Percentiles rank a stretch among this genome's conserved stretches.
phyloP scores from a whole-genome alignment of 1,140 invertebrate species.

The Drosophila repleta region DNA sequence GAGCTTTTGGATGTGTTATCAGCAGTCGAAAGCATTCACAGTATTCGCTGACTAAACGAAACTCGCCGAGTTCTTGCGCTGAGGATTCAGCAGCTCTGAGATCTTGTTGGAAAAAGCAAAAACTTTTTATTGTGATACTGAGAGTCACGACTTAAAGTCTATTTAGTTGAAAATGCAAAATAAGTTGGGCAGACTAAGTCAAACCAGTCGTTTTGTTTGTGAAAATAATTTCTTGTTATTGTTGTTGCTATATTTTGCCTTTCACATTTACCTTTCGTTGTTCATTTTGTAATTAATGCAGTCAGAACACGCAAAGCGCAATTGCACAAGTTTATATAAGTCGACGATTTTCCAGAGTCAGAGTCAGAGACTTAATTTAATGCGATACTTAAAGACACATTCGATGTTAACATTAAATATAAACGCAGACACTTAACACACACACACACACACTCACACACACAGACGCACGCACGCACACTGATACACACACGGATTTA shows the following conservation, averaged over 20 bases:
- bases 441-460: slow-evolving; percentile 19
- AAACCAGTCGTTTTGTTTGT: slow-evolving; percentile 32
- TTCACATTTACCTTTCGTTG: slow-evolving; percentile 65
- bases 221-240: slow-evolving; percentile 21
- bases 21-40: slow-evolving; percentile 1
- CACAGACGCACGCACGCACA: slow-evolving; percentile 22
- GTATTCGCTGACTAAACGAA: not conserved
- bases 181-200: slow-evolving; percentile 1
- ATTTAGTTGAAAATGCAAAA: slow-evolving; percentile 20
- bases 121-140: not conserved
- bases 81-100: slow-evolving; percentile 7
- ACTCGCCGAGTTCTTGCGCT: not conserved
- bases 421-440: slow-evolving; percentile 18
- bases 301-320: slow-evolving; percentile 36
- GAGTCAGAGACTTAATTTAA: slow-evolving; percentile 33
- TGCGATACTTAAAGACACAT: slow-evolving; percentile 31
- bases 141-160: slow-evolving; percentile 14
- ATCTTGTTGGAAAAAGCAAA: not conserved
- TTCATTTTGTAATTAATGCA: slow-evolving; percentile 65
- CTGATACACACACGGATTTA: slow-evolving; percentile 6
- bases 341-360: slow-evolving; percentile 29
- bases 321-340: slow-evolving; percentile 45
- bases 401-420: slow-evolving; percentile 25
- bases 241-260: slow-evolving; percentile 5
- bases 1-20: slow-evolving; percentile 11